phyloP scores from a whole-genome alignment of 2,113 vertebrate species.

The Hippocampus guttulatus region DNA sequence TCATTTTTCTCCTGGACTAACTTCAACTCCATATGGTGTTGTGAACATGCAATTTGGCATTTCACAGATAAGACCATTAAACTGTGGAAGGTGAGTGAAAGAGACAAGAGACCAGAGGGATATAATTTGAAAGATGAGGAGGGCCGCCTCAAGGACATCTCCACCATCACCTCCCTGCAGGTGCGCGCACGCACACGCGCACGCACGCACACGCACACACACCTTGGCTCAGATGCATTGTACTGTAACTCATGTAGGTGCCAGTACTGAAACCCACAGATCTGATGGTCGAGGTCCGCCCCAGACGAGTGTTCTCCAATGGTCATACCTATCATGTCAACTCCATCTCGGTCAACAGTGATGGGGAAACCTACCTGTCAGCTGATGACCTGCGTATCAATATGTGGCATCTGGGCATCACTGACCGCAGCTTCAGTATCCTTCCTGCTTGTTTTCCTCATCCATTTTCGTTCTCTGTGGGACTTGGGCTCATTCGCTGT shows the following conservation, averaged over 20 bases:
- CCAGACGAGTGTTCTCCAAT: constrained; percentile 85
- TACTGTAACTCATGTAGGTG: constrained; percentile 64
- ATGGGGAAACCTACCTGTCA: constrained; percentile 88
- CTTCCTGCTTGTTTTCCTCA: constrained; percentile 50
- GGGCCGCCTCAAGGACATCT: constrained; percentile 89
- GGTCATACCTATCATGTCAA: constrained; percentile 93
- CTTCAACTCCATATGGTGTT: constrained; percentile 4
- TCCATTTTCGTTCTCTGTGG: not conserved
- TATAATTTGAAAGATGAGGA: constrained; percentile 99
- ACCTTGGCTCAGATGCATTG: not conserved
- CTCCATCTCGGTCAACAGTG: constrained; percentile 94
- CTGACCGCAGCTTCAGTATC: constrained; percentile 96
- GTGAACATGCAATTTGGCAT: constrained; percentile 10
- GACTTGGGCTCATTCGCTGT: not conserved
- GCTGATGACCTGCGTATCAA: constrained; percentile 94
- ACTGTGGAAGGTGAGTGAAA: constrained; percentile 94
- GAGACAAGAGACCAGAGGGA: constrained; percentile 93
- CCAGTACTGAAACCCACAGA: constrained; percentile 87
- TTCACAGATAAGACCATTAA: constrained; percentile 94
- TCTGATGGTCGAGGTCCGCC: constrained; percentile 93
- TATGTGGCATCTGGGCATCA: constrained; percentile 93
- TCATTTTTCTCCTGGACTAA: not conserved
- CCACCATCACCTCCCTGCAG: constrained; percentile 93
- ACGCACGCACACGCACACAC: not conserved
- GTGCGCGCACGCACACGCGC: constrained; percentile 46